Base-by-base conservation (phyloP, 1,140 invertebrate species). In the Drosophila prosaltans region DNA sequence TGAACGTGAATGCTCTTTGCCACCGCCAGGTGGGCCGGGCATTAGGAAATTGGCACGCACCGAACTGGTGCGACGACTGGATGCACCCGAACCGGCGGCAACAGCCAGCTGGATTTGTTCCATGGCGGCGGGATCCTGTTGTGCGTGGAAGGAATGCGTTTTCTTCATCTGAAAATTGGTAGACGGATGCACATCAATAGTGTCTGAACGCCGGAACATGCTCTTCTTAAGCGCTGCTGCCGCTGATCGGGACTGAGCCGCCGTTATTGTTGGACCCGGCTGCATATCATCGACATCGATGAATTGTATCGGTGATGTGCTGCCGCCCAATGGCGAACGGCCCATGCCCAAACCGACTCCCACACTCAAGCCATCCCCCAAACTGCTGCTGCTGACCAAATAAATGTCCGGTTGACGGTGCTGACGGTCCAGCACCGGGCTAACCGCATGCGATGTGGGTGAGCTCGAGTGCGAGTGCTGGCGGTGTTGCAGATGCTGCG, bases 91-190 rank as follows among this genome's bases (percentile, higher is more conserved):
- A 8, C 83, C 78, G 51, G 75, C 80, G n/a, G 78, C 80, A 1
- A 80, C 81, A 28, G 88, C 81, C 24, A 91, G 48, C 55, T 88
- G 72, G 28, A 92, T 79, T 48, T 91, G 91, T 69, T 92, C 91
- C 78, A 91, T 76, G 65, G 84, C 76, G 67, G 88, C 81, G 74
- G 90, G 88, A 75, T 92, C 91, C 80, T 91, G 90, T 73, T 91
- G 90, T 32, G 84, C 91, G 78, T 92, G 91, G 80, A 92, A 92
- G 73, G 91, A 92, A 78, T 92, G 91, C 74, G 91, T 91, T 76
- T 92, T 92, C 80, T 91, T 91, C 91, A 92, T 92, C 91, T 92
- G 91, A 85, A 91, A 92, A 88, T 80, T 91, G 80, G 90, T 88
- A 90, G 86, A 80, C 76, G 90, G 89, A 89, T 92, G 91, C 64